Percentiles rank a stretch among this genome's conserved stretches.
Evolutionary conservation across 2,797 vertebrate species (phyloP).

Genomic region (Parambassis ranga): DNA sequence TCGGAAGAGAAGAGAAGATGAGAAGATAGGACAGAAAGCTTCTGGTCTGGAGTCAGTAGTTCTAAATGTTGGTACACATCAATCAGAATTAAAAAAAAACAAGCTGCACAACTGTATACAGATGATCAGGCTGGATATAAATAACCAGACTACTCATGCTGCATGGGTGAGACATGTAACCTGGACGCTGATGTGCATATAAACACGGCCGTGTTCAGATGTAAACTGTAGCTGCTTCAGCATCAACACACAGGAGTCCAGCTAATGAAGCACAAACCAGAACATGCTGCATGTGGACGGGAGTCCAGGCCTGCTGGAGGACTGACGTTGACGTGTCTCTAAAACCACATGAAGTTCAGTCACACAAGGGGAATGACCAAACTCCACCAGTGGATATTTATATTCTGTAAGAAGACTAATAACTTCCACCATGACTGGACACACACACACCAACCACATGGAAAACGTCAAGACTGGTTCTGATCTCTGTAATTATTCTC

Average conservation of each 20-base stretch:
- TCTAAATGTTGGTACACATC: no score
- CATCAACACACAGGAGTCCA: background rate
- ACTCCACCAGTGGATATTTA: constrained; percentile 36
- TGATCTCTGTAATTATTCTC: constrained; percentile 34
- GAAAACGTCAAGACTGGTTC: constrained; percentile 37
- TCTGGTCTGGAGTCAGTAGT: no score
- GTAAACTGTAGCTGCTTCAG: background rate
- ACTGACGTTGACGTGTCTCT: constrained; percentile 10
- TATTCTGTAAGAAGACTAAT: constrained; percentile 37
- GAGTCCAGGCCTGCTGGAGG: background rate
- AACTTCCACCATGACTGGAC: constrained; percentile 19
- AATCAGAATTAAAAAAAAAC: no score
- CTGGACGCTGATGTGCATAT: no score
- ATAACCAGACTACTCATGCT: no score
- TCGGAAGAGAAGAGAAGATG: background rate
- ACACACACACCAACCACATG: constrained; percentile 36
- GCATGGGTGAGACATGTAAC: no score
- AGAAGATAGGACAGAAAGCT: no score
- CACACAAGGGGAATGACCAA: constrained; percentile 22
- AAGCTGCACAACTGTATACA: no score
- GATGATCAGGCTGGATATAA: no score
- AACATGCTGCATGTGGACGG: background rate
- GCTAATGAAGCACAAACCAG: background rate
- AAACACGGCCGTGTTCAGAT: background rate
- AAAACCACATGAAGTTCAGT: constrained; percentile 20